phyloP scores from a whole-genome alignment of 2,888 invertebrate genomes.

The Lasiommata megera region DNA sequence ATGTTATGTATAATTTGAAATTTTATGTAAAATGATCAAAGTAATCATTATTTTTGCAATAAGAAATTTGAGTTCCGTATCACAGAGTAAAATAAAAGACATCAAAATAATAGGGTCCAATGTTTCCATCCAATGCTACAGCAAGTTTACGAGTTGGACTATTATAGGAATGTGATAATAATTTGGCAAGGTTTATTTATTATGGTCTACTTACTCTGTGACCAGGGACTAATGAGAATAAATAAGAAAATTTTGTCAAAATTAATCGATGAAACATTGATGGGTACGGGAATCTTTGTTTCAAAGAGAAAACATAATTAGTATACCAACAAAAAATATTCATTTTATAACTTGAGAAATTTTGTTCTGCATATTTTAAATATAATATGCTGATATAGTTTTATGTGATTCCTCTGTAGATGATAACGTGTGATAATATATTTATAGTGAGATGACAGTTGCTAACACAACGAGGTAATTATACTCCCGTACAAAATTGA shows the following conservation, averaged over 20 bases:
- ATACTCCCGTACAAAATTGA: conserved; percentile 70
- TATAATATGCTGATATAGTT: conserved; percentile 15
- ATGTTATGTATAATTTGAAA: conserved; percentile 52
- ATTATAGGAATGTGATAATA: conserved; percentile 61
- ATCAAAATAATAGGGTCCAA: conserved; percentile 75
- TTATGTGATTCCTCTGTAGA: conserved; percentile 55
- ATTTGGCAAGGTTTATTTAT: conserved; percentile 58
- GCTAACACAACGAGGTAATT: conserved; percentile 73
- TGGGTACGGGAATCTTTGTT: conserved; percentile 80
- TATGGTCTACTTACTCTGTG: conserved; percentile 61
- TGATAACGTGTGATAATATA: conserved; percentile 73
- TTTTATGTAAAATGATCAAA: conserved; percentile 49
- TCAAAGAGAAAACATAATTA: conserved; percentile 75
- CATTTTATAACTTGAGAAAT: conserved; percentile 14
- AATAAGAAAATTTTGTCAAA: conserved; percentile 49
- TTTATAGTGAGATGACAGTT: conserved; percentile 75
- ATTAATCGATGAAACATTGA: conserved; percentile 64
- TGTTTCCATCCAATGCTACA: conserved; percentile 72
- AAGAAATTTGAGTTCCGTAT: conserved; percentile 53
- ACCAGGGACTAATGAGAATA: conserved; percentile 45
- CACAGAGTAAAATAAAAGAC: conserved; percentile 65
- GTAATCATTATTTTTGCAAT: conserved; percentile 54
- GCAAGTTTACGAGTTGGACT: conserved; percentile 67
- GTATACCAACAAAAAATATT: conserved; percentile 32
- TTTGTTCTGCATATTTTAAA: conserved; percentile 15